phyloP scores from a whole-genome alignment of 2,888 invertebrate species.

The Andrena haemorrhoa region DNA sequence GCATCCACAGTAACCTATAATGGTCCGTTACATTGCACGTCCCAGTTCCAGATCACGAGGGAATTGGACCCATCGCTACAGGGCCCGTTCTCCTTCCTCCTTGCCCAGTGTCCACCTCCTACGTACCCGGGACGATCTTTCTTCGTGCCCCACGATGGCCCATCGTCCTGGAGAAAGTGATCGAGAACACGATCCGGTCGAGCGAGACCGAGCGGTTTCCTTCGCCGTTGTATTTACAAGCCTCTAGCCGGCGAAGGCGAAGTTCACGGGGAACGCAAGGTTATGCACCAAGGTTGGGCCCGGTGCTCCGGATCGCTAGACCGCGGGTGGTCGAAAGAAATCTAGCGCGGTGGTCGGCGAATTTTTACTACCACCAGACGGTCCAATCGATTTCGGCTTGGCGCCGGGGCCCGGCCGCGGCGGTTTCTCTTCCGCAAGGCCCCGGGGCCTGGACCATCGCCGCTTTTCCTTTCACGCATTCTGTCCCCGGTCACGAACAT shows the following conservation, averaged over 20 bases:
- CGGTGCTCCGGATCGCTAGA: conserved; percentile 70
- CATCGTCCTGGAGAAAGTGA: conserved; percentile 82
- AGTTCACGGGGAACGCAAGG: conserved; percentile 81
- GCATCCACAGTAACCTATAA: too few species aligned
- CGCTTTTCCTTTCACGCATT: conserved; percentile 53
- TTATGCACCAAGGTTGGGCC: conserved; percentile 81
- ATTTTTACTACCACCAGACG: neutral
- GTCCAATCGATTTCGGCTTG: conserved; percentile 20
- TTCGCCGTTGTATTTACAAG: conserved; percentile 49
- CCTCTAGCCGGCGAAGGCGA: conserved; percentile 62
- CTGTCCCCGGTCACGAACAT: neutral
- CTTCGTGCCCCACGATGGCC: conserved; percentile 54
- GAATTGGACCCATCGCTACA: conserved; percentile 47
- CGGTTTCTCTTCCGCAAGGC: conserved; percentile 50
- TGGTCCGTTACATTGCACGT: neutral
- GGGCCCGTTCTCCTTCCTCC: conserved; percentile 16
- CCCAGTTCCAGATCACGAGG: conserved; percentile 7
- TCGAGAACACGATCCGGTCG: conserved; percentile 75
- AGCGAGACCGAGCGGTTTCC: conserved; percentile 55
- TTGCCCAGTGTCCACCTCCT: conserved; percentile 37
- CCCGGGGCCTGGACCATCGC: conserved; percentile 32
- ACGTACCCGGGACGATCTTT: conserved; percentile 45
- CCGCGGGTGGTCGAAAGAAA: conserved; percentile 14
- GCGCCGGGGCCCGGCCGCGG: neutral
- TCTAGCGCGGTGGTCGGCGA: neutral